A percentile compares a stretch with the other conserved stretches of the same genome.
Evolutionary conservation across 2,797 vertebrate species (phyloP).

Genomic region (Gallinago solitaria): DNA sequence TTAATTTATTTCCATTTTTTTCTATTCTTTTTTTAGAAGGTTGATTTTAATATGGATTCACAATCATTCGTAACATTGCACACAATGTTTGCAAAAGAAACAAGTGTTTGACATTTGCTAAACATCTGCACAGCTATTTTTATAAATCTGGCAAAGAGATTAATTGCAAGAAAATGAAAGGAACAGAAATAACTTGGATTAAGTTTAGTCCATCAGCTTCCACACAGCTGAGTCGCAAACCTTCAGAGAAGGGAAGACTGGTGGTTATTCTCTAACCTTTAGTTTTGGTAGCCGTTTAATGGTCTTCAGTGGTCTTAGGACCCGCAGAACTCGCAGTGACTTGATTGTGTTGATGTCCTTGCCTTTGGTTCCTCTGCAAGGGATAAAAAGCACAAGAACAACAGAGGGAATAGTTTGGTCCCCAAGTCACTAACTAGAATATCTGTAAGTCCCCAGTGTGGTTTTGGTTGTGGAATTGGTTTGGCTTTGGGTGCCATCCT

Average conservation of each 20-base stretch:
- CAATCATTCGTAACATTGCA: background rate
- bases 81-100: background rate
- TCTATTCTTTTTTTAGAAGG: background rate
- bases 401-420: constrained; percentile 14
- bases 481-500: background rate
- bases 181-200: background rate
- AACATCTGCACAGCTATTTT: constrained; percentile 2
- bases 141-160: background rate
- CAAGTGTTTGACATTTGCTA: background rate
- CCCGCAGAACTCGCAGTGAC: constrained; percentile 92
- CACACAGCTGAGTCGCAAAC: background rate
- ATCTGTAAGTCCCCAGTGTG: background rate
- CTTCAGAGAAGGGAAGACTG: background rate
- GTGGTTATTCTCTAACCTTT: constrained; percentile 81
- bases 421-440: background rate
- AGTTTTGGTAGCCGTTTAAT: constrained; percentile 96
- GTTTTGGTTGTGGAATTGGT: background rate
- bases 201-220: background rate
- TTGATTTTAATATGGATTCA: background rate
- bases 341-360: constrained; percentile 99
- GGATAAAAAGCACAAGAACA: constrained; percentile 62
- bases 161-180: background rate
- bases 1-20: background rate
- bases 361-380: constrained; percentile 93
- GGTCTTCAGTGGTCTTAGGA: constrained; percentile 94